Evolutionary conservation across 2,888 invertebrate genomes (phyloP), one percentile per base, ranked within the genome.

Genomic region (Meteorus cinctellus): DNA sequence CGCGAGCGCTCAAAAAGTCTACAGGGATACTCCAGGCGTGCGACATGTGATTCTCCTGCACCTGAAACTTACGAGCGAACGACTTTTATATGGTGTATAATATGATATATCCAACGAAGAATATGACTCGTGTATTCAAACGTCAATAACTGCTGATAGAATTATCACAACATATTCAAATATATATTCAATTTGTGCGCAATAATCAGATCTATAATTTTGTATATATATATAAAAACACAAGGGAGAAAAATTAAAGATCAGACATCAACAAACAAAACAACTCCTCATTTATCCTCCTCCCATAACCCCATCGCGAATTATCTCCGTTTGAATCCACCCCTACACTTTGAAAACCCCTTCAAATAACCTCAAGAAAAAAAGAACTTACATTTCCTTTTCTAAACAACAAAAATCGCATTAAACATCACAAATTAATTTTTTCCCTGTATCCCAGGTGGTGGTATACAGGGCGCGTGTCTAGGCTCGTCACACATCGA

Each of bases 381-480:
- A 24, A 24, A 24, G 1, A 24, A 24, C 24, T 24, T 24, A 24
- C 24, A 24, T n/a, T n/a, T 2, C n/a, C 55, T n/a, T n/a, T 16
- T 8, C 14, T 16, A 19, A 55, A n/a, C 5, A 14, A n/a, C 41
- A 41, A 41, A 41, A 41, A 41, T 41, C 8, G 41, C 55, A 51
- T 51, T 19, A 55, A 19, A 55, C 8, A 24, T 55, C 12, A 55
- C 51, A 51, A n/a, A 51, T 51, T 51, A n/a, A 51, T 51, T 24
- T 60, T 24, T 60, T 27, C 27, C n/a, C 48, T 34, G 24, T 10
- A 14, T 72, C 84, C 87, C 87, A 87, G 87, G 87, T 87, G 88
- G 85, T 84, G 82, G 79, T 80, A 81, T 1, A 14, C 82, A 81
- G 85, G 88, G 88, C 88, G 88, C 89, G 89, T 88, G 89, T 88